Evolutionary conservation across 1,140 invertebrate species (phyloP).

Genomic region (Drosophila bocki): DNA sequence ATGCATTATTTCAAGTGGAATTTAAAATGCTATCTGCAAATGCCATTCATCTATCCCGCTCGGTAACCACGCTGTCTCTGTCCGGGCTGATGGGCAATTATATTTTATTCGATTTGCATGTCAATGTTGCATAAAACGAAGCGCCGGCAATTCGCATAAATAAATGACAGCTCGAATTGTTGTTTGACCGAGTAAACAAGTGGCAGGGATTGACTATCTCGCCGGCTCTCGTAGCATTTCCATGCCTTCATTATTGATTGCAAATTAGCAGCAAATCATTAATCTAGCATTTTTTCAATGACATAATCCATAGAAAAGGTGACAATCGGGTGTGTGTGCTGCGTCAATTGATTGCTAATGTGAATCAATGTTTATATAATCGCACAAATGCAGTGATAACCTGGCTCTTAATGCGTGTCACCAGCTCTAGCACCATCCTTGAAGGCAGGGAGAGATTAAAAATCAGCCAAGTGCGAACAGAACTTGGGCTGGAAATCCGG

Average conservation of each 20-base stretch:
- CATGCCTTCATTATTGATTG: conserved; percentile 56
- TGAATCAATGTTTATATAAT: conserved; percentile 18
- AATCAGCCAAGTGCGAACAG: conserved; percentile 2
- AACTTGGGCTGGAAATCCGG: background rate
- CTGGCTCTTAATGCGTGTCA: conserved; percentile 15
- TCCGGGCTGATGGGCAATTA: conserved; percentile 48
- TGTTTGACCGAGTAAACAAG: conserved; percentile 76
- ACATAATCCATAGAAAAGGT: conserved; percentile 54
- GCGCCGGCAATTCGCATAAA: conserved; percentile 63
- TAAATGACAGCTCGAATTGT: conserved; percentile 61
- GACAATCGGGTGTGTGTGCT: conserved; percentile 4
- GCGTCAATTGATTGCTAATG: conserved; percentile 33
- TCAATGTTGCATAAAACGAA: conserved; percentile 68
- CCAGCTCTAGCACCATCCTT: background rate
- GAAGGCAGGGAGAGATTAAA: conserved; percentile 14
- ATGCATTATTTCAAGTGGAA: conserved; percentile 47
- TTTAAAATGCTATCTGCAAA: conserved; percentile 37
- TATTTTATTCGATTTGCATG: conserved; percentile 71
- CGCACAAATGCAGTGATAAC: conserved; percentile 27
- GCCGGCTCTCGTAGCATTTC: background rate
- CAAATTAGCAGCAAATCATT: conserved; percentile 67
- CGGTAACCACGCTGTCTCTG: conserved; percentile 26
- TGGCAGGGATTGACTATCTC: conserved; percentile 37
- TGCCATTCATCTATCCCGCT: background rate
- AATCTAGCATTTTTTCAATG: conserved; percentile 43